Conservation (phyloP, 2,113 vertebrate genomes). For the Isurus oxyrinchus region DNA sequence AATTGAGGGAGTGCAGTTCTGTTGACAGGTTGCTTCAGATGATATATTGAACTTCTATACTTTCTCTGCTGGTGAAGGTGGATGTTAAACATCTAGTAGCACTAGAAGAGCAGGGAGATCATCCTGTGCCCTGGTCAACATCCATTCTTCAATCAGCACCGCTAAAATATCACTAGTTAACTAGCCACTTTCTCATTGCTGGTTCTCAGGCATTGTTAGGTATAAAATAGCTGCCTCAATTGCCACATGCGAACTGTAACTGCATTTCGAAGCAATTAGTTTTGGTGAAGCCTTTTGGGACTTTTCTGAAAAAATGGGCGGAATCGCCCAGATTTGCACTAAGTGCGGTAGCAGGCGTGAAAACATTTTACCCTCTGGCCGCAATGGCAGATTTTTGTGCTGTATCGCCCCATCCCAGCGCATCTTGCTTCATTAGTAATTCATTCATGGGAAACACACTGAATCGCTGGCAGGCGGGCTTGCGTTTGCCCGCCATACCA, state of each 20-base stretch:
- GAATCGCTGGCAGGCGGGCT: too few relatives aligned
- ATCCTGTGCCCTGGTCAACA: neutral
- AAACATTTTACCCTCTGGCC: too few relatives aligned
- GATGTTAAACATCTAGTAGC: neutral
- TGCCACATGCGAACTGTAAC: neutral
- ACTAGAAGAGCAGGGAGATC: neutral
- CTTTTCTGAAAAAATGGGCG: neutral
- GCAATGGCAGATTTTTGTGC: too few relatives aligned
- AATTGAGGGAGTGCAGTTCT: neutral
- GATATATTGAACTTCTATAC: neutral
- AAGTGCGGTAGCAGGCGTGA: too few relatives aligned
- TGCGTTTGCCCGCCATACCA: too few relatives aligned
- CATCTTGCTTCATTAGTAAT: too few relatives aligned
- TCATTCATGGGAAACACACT: too few relatives aligned
- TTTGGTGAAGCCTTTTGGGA: neutral
- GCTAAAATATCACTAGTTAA: neutral
- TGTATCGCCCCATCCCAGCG: too few relatives aligned
- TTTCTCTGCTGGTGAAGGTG: neutral
- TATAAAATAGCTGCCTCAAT: neutral
- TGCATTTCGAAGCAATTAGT: neutral
- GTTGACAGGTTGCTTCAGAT: neutral
- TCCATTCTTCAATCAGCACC: neutral
- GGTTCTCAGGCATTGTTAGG: neutral
- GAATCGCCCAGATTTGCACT: too few relatives aligned
- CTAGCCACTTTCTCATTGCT: neutral